Conservation (phyloP, 1,140 invertebrate species). For the Pseudomyrmex sp. region DNA sequence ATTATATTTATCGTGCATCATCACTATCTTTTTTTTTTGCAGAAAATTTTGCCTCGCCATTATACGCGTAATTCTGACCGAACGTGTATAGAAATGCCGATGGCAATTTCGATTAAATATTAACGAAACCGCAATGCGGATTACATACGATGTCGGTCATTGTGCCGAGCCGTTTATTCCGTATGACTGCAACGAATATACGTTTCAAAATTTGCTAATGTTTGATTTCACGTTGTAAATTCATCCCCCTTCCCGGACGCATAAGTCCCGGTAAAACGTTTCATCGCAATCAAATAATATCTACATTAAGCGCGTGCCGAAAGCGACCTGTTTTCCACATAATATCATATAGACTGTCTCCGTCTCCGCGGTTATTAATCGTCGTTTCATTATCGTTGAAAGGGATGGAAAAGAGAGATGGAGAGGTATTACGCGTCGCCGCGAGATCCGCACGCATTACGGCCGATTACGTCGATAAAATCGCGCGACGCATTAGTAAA, state of each 20-base stretch:
- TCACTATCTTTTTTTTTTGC: background rate
- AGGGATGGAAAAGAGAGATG: no score
- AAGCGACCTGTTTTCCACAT: constrained; percentile 44
- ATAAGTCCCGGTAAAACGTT: constrained; percentile 44
- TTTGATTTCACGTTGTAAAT: background rate
- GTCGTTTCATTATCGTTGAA: constrained; percentile 60
- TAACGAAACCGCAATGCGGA: constrained; percentile 7
- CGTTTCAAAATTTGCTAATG: constrained; percentile 42
- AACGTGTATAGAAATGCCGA: background rate
- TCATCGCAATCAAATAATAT: constrained; percentile 47
- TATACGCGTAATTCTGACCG: background rate
- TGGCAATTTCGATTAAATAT: constrained; percentile 1
- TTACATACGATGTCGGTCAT: constrained; percentile 8
- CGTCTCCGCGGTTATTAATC: constrained; percentile 54
- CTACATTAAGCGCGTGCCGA: constrained; percentile 20
- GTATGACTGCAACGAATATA: constrained; percentile 14
- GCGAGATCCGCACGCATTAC: constrained; percentile 60
- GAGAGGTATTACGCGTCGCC: constrained; percentile 34
- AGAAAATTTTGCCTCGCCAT: background rate
- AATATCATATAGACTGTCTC: constrained; percentile 49
- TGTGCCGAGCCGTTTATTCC: background rate
- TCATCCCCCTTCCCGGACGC: background rate
- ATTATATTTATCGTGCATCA: background rate
- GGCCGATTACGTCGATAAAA: constrained; percentile 64
- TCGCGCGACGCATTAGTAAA: constrained; percentile 55